Evolutionary conservation across 1,140 invertebrate genomes (phyloP), one percentile per base, ranked within the genome.

Genomic region (Danaus plexippus): DNA sequence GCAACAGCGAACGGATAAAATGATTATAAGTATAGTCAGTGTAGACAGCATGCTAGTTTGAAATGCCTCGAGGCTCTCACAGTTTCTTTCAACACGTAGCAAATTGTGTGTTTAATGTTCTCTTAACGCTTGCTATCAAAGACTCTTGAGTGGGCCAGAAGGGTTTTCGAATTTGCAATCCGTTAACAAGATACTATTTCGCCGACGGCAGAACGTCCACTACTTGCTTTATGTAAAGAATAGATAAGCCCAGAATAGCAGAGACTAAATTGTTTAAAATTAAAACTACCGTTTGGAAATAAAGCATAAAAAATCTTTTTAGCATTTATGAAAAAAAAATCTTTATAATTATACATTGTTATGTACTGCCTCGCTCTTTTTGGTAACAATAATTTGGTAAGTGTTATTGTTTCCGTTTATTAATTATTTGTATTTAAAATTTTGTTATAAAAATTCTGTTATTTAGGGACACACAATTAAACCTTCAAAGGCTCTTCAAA

Each of bases 51-150:
- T 45, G 53, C 54, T 61, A 48, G 50, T 52, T 54, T 51, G 43
- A 40, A 59, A 73, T 77, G 75, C 79, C 79, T 69, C 49, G 59
- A 60, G 79, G 75, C 72, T 51, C 47, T 64, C 60, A 50, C 63
- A 57, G 68, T 74, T 80, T 80, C 82, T 85, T 85, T 85, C 80
- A 84, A 82, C 82, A 82, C 79, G 69, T 78, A 75, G 66, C 65
- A 67, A 64, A 75, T 79, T 82, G 79, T 85, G 69, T 85, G 70
- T 83, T 82, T 83, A 85, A 80, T 69, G 64, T 63, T 61, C 63
- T 43, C 66, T 72, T 80, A 73, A 73, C 69, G 68, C 63, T 70
- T 56, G 52, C 67, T 64, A 77, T 75, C 75, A 78, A 75, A 77
- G 63, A 69, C 64, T 67, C 50, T 51, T 69, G 64, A 66, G 60